Evolutionary conservation across 2,797 vertebrate species (phyloP).

Genomic region (Myotis planiceps): DNA sequence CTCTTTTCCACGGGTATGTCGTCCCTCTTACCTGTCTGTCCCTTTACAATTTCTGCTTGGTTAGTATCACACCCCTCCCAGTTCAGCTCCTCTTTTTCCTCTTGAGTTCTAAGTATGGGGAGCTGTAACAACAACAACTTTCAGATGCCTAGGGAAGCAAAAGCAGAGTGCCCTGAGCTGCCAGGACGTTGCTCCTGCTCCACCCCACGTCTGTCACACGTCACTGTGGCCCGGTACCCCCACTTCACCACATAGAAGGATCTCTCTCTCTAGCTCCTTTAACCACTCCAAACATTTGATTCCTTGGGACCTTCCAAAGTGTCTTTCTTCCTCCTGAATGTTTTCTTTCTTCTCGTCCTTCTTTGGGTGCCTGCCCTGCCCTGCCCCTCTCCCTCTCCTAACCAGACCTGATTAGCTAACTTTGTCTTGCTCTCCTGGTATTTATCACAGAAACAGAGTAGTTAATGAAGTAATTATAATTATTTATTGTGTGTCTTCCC

Average conservation of each 20-base stretch:
- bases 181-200: not conserved
- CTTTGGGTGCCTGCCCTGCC: not conserved
- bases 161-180: not conserved
- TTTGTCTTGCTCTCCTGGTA: not conserved
- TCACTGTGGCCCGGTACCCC: too few species aligned
- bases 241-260: not conserved
- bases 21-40: not conserved
- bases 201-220: fast-evolving
- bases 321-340: not conserved
- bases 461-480: not conserved
- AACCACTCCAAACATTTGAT: not conserved
- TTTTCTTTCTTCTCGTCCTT: not conserved
- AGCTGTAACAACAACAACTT: not conserved
- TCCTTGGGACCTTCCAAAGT: not conserved
- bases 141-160: not conserved
- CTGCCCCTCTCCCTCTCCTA: not conserved
- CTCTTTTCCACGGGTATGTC: not conserved
- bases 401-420: not conserved
- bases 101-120: not conserved
- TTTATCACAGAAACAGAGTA: not conserved
- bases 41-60: not conserved
- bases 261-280: not conserved
- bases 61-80: not conserved
- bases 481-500: not conserved
- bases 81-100: not conserved